Evolutionary conservation across 2,113 vertebrate genomes (phyloP).

Genomic region (Calyptomena viridis): DNA sequence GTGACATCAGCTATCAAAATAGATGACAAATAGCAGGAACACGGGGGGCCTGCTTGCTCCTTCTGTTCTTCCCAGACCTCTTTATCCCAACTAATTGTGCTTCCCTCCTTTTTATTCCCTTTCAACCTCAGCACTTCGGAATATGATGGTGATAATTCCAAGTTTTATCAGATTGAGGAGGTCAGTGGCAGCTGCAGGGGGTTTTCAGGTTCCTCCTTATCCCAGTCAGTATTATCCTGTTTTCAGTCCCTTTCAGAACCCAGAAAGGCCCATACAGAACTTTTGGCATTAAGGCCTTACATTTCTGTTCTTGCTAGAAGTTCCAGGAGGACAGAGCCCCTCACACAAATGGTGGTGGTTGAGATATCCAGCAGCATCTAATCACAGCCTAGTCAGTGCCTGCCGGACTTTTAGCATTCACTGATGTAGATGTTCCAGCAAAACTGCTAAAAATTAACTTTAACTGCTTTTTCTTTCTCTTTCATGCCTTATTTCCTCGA

Average conservation of each 20-base stretch:
- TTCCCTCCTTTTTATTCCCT: neutral
- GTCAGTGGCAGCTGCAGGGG: neutral
- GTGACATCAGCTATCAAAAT: slow-evolving; percentile 33
- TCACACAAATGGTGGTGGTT: neutral
- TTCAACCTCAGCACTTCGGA: neutral
- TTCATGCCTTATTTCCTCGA: neutral
- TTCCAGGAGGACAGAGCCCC: neutral
- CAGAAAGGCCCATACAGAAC: neutral
- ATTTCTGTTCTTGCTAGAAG: neutral
- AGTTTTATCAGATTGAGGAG: neutral
- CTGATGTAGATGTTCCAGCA: neutral
- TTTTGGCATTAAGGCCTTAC: neutral
- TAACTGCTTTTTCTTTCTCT: neutral
- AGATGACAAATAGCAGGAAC: slow-evolving; percentile 28
- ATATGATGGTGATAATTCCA: neutral
- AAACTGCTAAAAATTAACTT: neutral
- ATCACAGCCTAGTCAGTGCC: neutral
- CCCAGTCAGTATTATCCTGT: neutral
- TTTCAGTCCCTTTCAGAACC: neutral
- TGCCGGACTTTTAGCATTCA: neutral
- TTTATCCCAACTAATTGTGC: neutral
- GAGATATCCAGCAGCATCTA: neutral
- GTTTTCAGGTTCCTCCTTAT: neutral
- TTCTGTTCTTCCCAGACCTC: slow-evolving; percentile 3
- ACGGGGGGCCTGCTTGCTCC: slow-evolving; percentile 27